A percentile compares a stretch with the other conserved stretches of the same genome.
Conservation (phyloP, 2,888 invertebrate species). For the Thumatha senex region DNA sequence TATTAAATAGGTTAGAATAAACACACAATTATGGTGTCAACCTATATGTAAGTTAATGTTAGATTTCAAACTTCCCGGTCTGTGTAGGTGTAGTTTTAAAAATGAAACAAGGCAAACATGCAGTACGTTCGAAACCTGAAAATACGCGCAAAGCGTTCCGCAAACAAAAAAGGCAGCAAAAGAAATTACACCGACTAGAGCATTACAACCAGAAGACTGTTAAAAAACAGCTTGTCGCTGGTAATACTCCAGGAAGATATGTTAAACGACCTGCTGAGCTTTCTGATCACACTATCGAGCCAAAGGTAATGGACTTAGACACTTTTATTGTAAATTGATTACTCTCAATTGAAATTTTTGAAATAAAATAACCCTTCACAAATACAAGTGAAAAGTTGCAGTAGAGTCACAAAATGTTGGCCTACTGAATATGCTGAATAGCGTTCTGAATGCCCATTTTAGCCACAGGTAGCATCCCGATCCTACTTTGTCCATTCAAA, state of each 20-base stretch:
- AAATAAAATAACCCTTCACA: too few species aligned
- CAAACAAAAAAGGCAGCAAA: slow-evolving; percentile 87
- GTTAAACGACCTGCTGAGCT: slow-evolving; percentile 61
- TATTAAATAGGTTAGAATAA: too few species aligned
- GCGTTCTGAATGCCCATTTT: too few species aligned
- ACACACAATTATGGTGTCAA: too few species aligned
- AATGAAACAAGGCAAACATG: slow-evolving; percentile 60
- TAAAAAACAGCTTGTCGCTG: slow-evolving; percentile 32
- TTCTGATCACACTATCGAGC: slow-evolving; percentile 32
- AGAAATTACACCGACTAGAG: slow-evolving; percentile 83
- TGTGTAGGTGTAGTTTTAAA: not conserved
- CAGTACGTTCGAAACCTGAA: slow-evolving; percentile 47
- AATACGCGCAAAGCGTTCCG: slow-evolving; percentile 87
- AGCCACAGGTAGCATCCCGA: too few species aligned
- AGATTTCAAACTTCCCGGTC: too few species aligned
- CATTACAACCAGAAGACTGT: slow-evolving; percentile 68
- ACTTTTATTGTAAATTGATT: not conserved
- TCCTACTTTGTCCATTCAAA: too few species aligned
- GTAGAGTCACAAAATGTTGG: too few species aligned
- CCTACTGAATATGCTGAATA: too few species aligned
- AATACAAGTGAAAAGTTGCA: too few species aligned
- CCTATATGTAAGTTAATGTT: too few species aligned
- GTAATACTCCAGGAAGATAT: slow-evolving; percentile 57
- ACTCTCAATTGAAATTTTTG: too few species aligned
- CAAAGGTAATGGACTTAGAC: slow-evolving; percentile 43